Percentiles rank a stretch among this genome's conserved stretches.
These are phyloP conservation scores for Pantherophis guttatus DNA, from an alignment of 2,113 vertebrate species.

Conservation along the genomic window DNA sequence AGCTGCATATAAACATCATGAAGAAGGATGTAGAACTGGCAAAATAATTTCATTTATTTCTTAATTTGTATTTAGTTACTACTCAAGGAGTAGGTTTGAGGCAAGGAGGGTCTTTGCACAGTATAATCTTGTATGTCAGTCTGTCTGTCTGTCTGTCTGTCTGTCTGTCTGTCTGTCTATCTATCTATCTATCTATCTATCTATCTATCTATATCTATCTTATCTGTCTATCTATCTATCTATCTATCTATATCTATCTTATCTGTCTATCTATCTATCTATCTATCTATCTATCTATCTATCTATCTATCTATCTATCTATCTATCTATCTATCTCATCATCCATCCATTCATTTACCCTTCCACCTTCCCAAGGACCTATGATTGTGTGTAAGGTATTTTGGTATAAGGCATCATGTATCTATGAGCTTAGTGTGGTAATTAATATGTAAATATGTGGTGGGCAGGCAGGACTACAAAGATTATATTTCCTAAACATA, in stretches of 20 bases:
- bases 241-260: rapidly evolving
- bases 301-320: too few relatives aligned
- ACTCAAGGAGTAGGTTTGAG: not conserved
- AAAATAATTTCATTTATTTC: not conserved
- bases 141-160: too few relatives aligned
- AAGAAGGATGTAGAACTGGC: not conserved
- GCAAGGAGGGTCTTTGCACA: not conserved
- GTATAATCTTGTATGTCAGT: not conserved
- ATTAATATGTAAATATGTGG: not conserved
- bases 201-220: too few relatives aligned
- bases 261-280: too few relatives aligned
- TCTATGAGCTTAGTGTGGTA: not conserved
- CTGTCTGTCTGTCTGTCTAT: too few relatives aligned
- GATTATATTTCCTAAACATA: not conserved
- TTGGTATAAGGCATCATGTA: not conserved
- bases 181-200: too few relatives aligned
- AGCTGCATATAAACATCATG: not conserved
- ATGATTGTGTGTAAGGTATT: not conserved
- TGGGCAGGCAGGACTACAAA: not conserved
- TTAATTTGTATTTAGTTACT: not conserved
- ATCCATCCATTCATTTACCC: not conserved
- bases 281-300: too few relatives aligned
- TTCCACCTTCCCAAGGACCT: not conserved
- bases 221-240: too few relatives aligned
- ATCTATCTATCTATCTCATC: too few relatives aligned